Evolutionary conservation across 53 echinoderm and acorn worm genomes (phyloP).

Genomic region (Stichopus horrens): DNA sequence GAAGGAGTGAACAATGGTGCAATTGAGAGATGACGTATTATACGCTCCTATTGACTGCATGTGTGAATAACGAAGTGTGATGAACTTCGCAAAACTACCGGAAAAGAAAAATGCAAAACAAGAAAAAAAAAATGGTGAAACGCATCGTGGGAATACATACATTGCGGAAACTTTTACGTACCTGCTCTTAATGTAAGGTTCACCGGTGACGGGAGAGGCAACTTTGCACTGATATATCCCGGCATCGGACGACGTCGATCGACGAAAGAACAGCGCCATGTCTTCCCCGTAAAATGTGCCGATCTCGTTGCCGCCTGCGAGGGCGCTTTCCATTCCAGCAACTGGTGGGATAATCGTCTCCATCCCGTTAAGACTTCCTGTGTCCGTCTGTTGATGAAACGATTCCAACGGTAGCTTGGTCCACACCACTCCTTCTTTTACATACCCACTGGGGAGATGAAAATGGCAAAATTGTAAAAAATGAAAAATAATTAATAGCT

Average conservation of each 20-base stretch:
- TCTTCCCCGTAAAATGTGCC: conserved; percentile 41
- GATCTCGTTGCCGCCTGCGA: background rate
- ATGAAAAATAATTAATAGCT: no score
- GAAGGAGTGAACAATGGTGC: no score
- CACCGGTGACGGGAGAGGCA: background rate
- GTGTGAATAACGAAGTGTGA: no score
- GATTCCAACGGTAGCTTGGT: conserved; percentile 23
- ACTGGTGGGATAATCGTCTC: background rate
- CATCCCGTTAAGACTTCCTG: background rate
- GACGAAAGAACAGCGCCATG: conserved; percentile 61
- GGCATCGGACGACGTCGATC: conserved; percentile 2
- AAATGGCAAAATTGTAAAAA: no score
- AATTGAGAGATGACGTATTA: no score
- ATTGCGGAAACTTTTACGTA: background rate
- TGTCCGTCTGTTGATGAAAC: background rate
- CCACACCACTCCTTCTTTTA: background rate
- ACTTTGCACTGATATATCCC: conserved; percentile 52
- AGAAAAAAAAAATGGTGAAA: no score
- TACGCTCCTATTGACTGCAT: no score
- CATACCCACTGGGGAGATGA: conserved; percentile 5
- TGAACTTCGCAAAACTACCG: no score
- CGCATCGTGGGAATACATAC: no score
- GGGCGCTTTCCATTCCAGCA: background rate
- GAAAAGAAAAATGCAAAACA: no score
- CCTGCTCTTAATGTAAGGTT: background rate